Percentiles rank a stretch among this genome's conserved stretches.
Conservation (phyloP, 2,797 vertebrate species). For the Glossophaga mutica region DNA sequence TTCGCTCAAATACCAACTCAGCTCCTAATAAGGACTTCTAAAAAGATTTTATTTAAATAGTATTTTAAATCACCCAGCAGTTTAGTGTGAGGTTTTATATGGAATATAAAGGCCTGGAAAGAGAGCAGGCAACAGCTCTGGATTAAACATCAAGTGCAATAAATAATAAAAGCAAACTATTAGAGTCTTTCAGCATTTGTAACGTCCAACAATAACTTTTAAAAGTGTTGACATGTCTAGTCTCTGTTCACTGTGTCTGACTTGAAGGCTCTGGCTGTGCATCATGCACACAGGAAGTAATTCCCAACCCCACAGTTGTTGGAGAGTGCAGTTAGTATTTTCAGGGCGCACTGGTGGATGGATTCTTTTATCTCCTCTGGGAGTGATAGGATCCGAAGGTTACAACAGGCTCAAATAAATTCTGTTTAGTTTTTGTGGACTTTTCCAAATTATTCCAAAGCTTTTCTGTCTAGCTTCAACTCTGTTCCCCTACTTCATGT, state of each 20-base stretch:
- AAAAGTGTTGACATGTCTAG: neutral
- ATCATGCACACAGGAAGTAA: conserved; percentile 12
- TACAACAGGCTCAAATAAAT: conserved; percentile 60
- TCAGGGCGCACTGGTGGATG: neutral
- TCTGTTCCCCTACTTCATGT: neutral
- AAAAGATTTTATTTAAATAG: conserved; percentile 32
- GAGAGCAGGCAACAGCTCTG: neutral
- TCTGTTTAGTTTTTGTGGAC: conserved; percentile 17
- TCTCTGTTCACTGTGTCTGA: neutral
- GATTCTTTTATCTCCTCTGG: conserved; percentile 47
- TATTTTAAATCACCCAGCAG: conserved; percentile 22
- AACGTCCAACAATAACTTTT: neutral
- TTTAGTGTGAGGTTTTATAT: conserved; percentile 31
- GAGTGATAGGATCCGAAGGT: conserved; percentile 59
- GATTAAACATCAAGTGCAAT: neutral
- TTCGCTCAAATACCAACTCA: conserved; percentile 3
- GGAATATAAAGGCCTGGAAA: neutral
- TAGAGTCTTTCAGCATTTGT: neutral
- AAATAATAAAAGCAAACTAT: neutral
- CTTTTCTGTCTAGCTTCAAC: neutral
- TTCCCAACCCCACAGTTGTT: conserved; percentile 22
- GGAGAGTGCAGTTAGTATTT: conserved; percentile 39
- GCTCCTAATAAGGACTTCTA: neutral
- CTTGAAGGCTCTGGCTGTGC: neutral
- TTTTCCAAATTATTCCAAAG: conserved; percentile 54